phyloP scores from a whole-genome alignment of 2,113 vertebrate species.

The Pantherophis guttatus region DNA sequence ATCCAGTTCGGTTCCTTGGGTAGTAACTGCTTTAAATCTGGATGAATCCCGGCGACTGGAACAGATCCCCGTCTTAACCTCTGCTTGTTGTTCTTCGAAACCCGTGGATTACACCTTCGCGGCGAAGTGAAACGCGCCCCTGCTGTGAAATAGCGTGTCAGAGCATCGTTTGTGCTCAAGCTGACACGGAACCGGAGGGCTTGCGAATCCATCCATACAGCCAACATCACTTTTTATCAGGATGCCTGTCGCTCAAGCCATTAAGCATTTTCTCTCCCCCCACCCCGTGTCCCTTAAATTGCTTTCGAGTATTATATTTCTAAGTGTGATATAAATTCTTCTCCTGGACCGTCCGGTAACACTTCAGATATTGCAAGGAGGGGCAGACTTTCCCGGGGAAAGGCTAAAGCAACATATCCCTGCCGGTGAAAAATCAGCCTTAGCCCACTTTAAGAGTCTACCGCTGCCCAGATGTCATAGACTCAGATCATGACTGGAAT shows the following conservation, averaged over 20 bases:
- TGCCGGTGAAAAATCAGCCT: background rate
- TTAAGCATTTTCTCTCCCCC: background rate
- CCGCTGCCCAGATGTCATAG: background rate
- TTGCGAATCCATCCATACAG: background rate
- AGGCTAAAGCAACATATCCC: background rate
- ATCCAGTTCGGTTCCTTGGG: background rate
- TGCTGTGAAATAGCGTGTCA: background rate
- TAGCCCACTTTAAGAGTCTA: background rate
- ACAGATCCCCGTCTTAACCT: background rate
- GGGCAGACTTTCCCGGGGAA: background rate
- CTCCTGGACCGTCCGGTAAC: background rate
- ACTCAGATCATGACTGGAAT: background rate
- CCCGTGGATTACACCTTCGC: background rate
- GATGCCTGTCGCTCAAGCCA: background rate
- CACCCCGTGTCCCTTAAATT: background rate
- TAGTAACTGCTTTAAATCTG: background rate
- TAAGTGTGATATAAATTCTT: background rate
- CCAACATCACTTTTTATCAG: background rate
- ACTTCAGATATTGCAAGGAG: background rate
- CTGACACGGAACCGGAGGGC: background rate
- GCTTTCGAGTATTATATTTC: background rate
- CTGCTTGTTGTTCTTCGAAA: background rate
- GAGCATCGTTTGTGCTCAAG: background rate
- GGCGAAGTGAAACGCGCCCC: background rate
- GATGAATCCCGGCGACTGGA: background rate